Base-by-base conservation (phyloP, 2,113 vertebrate genomes). In the Hassar affinis region DNA sequence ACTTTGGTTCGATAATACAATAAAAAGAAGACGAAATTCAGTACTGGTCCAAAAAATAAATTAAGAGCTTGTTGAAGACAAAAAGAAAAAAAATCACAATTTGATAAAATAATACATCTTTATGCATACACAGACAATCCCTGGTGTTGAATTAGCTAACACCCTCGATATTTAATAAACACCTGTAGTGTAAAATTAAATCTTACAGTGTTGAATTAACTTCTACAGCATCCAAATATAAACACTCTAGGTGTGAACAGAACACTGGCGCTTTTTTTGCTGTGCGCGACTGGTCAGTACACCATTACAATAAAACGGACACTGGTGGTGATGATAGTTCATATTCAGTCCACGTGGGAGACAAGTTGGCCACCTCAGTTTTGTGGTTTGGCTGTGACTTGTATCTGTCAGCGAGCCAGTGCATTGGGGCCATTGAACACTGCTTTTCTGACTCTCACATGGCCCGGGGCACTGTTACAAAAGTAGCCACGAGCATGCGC, bases 1-100 rank as follows among this genome's bases (percentile, higher is more conserved):
- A 93, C 94, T 95, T 95, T 95, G 95, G 94, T 94, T 95, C 89
- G 78, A 93, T 90, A 47, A 89, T 94, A 93, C 88, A 92, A 89
- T 94, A 93, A 88, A 92, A 93, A 93, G 90, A 84, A 83, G 81
- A 72, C 45, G 27, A 92, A 85, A 82, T 69, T 42, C 22, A 79
- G 51, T 71, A 80, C 79, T 84, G 86, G 80, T 91, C 89, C 17
- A 54, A 92, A 93, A 94, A 95, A 94, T 94, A 93, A 94, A 94
- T 93, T 84, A 92, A 92, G 90, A 87, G 87, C 81, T 92, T 89
- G 86, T 88, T 51, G 80, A 91, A 87, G 30, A 76, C 45, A 33
- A 33, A 54, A 75, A 45, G 7, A 47, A 27, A 86, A 88, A 81
- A 75, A 92, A 90, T 83, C 88, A 52, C 76, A 84, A 92, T 92